These are phyloP conservation scores for Monomorium pharaonis DNA, from an alignment of 1,140 invertebrate species.

Conservation along the genomic window DNA sequence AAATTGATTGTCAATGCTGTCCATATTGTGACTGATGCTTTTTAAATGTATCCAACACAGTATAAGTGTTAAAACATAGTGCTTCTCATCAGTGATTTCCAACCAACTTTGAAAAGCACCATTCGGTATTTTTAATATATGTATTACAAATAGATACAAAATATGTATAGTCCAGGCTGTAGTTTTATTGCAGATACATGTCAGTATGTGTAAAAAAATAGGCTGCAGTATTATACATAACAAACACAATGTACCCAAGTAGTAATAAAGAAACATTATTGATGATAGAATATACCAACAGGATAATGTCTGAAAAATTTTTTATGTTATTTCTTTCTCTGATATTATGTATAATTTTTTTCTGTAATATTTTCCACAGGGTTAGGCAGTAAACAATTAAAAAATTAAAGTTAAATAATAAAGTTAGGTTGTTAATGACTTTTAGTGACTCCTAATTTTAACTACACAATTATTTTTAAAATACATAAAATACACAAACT, in stretches of 20 bases:
- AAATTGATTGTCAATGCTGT: constrained; percentile 74
- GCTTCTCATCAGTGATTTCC: constrained; percentile 74
- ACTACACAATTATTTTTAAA: too few relatives aligned
- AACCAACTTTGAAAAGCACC: constrained; percentile 73
- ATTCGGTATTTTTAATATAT: constrained; percentile 78
- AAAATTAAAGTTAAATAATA: too few relatives aligned
- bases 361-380: neutral
- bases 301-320: constrained; percentile 77
- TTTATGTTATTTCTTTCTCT: constrained; percentile 9
- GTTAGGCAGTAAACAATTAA: too few relatives aligned
- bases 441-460: too few relatives aligned
- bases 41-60: constrained; percentile 86
- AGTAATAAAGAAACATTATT: constrained; percentile 73
- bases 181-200: constrained; percentile 73
- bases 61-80: constrained; percentile 82
- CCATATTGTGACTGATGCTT: constrained; percentile 86
- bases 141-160: constrained; percentile 77
- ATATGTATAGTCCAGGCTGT: constrained; percentile 80
- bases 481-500: too few relatives aligned
- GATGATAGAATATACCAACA: constrained; percentile 78
- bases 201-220: constrained; percentile 79
- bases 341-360: constrained; percentile 48
- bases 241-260: constrained; percentile 76
- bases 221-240: constrained; percentile 79
- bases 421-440: too few relatives aligned